Conservation (phyloP, 2,888 invertebrate genomes). For the Polydrusus tereticollis region DNA sequence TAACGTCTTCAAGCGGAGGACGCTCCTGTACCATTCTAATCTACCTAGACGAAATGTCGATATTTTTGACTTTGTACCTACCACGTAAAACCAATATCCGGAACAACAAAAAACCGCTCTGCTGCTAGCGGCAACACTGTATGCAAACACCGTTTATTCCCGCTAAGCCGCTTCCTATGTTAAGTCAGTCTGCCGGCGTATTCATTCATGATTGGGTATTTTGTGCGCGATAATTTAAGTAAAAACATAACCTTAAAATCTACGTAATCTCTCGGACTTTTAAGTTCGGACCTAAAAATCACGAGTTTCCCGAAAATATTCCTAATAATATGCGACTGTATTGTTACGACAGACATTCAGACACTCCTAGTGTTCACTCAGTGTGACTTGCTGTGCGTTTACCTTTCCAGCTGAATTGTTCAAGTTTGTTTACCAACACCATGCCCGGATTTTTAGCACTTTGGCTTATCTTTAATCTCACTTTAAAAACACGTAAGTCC, state of each 20-base stretch:
- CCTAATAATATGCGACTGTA: slow-evolving; percentile 19
- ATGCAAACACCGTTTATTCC: slow-evolving; percentile 40
- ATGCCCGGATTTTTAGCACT: slow-evolving; percentile 30
- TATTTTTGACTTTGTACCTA: too few relatives aligned
- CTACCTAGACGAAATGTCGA: too few relatives aligned
- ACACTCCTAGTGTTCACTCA: not conserved
- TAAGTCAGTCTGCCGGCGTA: slow-evolving; percentile 44
- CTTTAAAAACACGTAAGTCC: slow-evolving; percentile 26
- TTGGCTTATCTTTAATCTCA: slow-evolving; percentile 23
- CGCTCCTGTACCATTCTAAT: too few relatives aligned
- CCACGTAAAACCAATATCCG: not conserved
- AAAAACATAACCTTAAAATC: slow-evolving; percentile 25
- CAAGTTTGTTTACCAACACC: slow-evolving; percentile 18
- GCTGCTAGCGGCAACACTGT: slow-evolving; percentile 27
- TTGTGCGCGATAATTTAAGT: slow-evolving; percentile 19
- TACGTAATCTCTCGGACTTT: slow-evolving; percentile 20
- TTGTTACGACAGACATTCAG: slow-evolving; percentile 1
- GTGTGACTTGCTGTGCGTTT: slow-evolving; percentile 22
- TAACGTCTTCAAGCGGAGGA: too few relatives aligned
- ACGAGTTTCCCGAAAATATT: not conserved
- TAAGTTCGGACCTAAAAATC: not conserved
- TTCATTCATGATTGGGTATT: slow-evolving; percentile 35
- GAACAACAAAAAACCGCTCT: not conserved
- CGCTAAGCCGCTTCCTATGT: slow-evolving; percentile 38
- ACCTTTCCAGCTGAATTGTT: not conserved